Base-by-base conservation (phyloP, 2,797 vertebrate genomes). In the Gymnoscopelus microlampas region DNA sequence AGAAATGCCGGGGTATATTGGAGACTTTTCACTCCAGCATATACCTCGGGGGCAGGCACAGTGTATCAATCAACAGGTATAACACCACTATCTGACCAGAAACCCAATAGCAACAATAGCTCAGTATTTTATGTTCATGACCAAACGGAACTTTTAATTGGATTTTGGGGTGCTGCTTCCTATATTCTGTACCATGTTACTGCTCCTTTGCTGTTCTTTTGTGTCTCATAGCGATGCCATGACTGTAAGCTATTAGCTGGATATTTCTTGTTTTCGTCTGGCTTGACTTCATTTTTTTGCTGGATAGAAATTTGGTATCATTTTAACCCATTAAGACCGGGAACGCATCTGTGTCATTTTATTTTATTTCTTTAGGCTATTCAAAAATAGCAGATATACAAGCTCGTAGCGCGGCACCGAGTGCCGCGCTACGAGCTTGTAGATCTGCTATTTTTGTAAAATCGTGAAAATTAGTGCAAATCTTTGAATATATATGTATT, bases 11-110 rank as follows among this genome's bases (percentile, higher is more conserved):
- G 60, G 62, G 61, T 64, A n/a, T 64, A 62, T 15, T 59, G 66
- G 59, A 60, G 53, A 74, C 76, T 77, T 80, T 74, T 68, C 61
- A 66, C 64, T 73, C 24, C 63, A 70, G 72, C 6, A 23, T 53
- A 7, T 53, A 7, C 19, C 19, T 56, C 54, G 73, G 63, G 19
- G 77, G 70, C 23, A 0, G 60, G 76, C 50, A 59, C 55, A 61
- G 79, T 69, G 54, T 61, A 68, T 74, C 67, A 80, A 66, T 84
- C 79, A 78, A 76, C 76, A 68, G 82, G 77, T 69, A 74, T 69
- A 74, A 32, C 67, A 69, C 19, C 63, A 12, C 9, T 48, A 58
- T 57, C 54, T 48, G 15, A 49, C 44, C 23, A 29, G 55, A 59
- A 59, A 14, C 12, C 32, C 2, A 59, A 12, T 29, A 35, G 2